These are phyloP conservation scores for Nineta flava DNA, from an alignment of 2,888 invertebrate species.

Conservation along the genomic window DNA sequence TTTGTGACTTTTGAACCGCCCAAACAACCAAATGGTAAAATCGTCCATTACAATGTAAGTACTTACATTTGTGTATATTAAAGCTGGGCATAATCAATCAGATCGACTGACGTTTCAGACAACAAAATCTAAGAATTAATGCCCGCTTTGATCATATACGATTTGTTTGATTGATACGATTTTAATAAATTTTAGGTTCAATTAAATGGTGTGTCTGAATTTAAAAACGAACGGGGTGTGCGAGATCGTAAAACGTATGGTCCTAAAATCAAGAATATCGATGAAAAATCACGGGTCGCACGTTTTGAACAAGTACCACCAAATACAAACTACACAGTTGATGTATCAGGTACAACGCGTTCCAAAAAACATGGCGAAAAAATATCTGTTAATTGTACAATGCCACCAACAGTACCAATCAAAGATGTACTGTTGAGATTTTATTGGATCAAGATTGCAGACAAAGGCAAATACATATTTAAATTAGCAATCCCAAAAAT, in stretches of 20 bases:
- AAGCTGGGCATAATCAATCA: too few species aligned
- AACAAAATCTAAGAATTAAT: too few species aligned
- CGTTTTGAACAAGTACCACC: constrained; percentile 56
- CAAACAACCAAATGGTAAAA: constrained; percentile 56
- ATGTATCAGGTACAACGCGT: constrained; percentile 60
- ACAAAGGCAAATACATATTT: constrained; percentile 52
- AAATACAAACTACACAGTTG: constrained; percentile 71
- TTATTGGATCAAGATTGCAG: constrained; percentile 44
- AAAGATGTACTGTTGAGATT: constrained; percentile 39
- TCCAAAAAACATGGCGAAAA: constrained; percentile 56
- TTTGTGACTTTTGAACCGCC: constrained; percentile 61
- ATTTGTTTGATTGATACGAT: neutral
- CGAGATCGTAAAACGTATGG: constrained; percentile 37
- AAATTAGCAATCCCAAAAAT: constrained; percentile 60
- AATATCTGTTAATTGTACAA: constrained; percentile 45
- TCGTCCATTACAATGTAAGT: constrained; percentile 58
- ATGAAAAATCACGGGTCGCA: constrained; percentile 30
- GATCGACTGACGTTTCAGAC: too few species aligned
- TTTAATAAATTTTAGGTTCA: constrained; percentile 20
- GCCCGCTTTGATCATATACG: too few species aligned
- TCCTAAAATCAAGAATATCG: constrained; percentile 41
- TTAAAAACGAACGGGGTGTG: constrained; percentile 33
- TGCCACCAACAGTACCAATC: constrained; percentile 56
- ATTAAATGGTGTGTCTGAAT: constrained; percentile 37
- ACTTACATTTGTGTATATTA: too few species aligned